Percentiles rank a stretch among this genome's conserved stretches.
phyloP scores from a whole-genome alignment of 2,888 invertebrate genomes.

The Lithophane ornitopus region DNA sequence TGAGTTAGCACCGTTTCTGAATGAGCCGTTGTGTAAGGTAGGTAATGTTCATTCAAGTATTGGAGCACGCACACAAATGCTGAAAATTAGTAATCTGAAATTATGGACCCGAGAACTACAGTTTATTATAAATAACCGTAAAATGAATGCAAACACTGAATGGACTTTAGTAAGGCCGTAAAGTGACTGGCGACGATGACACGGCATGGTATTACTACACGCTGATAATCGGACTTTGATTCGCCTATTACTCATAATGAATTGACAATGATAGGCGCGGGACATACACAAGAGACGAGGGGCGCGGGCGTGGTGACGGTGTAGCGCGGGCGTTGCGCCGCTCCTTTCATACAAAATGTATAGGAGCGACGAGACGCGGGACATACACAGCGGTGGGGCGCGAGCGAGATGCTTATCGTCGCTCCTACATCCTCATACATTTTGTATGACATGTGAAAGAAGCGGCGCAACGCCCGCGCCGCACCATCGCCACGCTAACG shows the following conservation, averaged over 20 bases:
- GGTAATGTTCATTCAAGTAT: not conserved
- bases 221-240: slow-evolving; percentile 2
- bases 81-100: not conserved
- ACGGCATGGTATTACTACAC: not conserved
- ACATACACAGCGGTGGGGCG: no score
- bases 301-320: no score
- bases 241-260: not conserved
- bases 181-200: slow-evolving; percentile 3
- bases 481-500: no score
- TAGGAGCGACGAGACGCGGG: no score
- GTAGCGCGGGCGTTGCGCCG: no score
- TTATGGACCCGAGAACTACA: not conserved
- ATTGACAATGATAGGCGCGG: not conserved
- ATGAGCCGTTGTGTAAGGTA: not conserved
- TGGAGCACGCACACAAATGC: not conserved
- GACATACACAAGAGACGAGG: no score
- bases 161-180: not conserved
- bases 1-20: no score
- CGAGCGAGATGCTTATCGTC: no score
- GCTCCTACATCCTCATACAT: no score
- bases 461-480: no score
- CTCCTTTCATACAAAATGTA: no score
- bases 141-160: slow-evolving; percentile 1
- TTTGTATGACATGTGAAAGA: no score
- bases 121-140: not conserved